phyloP scores from a whole-genome alignment of 2,113 vertebrate species.

The Dermatemys mawii region DNA sequence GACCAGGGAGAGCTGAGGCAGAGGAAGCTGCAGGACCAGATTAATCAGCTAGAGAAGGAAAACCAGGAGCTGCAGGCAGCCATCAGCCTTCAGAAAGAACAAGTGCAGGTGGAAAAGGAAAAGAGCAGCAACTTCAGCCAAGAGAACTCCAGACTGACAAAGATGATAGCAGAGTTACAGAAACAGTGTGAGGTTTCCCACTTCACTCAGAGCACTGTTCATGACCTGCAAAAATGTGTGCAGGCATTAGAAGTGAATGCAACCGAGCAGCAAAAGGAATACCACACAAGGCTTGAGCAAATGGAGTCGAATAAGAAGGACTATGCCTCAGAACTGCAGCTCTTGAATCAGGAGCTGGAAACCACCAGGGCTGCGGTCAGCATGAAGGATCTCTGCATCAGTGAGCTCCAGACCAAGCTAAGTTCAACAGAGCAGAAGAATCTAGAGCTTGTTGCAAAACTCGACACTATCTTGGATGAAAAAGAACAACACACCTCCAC shows the following conservation, averaged over 20 bases:
- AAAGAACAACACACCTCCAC: slow-evolving; percentile 73
- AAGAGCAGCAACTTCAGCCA: slow-evolving; percentile 64
- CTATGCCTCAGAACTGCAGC: slow-evolving; percentile 60
- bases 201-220: slow-evolving; percentile 72
- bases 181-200: slow-evolving; percentile 82
- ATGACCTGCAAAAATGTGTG: slow-evolving; percentile 77
- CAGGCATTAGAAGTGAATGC: slow-evolving; percentile 67
- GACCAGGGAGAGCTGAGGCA: slow-evolving; percentile 90
- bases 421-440: slow-evolving; percentile 76
- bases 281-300: slow-evolving; percentile 35
- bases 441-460: slow-evolving; percentile 76
- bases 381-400: slow-evolving; percentile 48
- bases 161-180: slow-evolving; percentile 80
- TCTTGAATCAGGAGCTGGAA: slow-evolving; percentile 69
- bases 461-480: slow-evolving; percentile 66
- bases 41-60: slow-evolving; percentile 88
- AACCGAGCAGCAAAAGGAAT: slow-evolving; percentile 56
- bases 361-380: slow-evolving; percentile 38
- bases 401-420: slow-evolving; percentile 74
- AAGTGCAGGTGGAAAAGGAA: slow-evolving; percentile 72
- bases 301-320: slow-evolving; percentile 72
- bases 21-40: slow-evolving; percentile 80
- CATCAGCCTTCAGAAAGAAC: slow-evolving; percentile 59
- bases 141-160: slow-evolving; percentile 77
- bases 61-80: slow-evolving; percentile 81